Conservation (phyloP, 2,888 invertebrate genomes). For the Dryocosmus kuriphilus region DNA sequence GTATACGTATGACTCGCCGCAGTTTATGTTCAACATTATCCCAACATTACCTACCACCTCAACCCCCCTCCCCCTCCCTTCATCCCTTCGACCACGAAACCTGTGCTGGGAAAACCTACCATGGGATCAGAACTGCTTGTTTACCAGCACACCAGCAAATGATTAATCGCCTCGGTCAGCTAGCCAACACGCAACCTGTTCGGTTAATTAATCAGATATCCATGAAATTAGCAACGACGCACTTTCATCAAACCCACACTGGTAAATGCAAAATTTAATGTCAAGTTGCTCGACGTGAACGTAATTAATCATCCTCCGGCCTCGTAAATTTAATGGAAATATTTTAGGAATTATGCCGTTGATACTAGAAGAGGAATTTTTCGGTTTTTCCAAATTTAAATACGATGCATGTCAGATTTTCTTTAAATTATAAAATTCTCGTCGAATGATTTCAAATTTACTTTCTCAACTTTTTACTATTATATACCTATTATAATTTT, state of each 20-base stretch:
- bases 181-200: slow-evolving; percentile 49
- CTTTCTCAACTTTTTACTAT: too few species aligned
- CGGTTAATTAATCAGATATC: slow-evolving; percentile 77
- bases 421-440: too few species aligned
- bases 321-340: slow-evolving; percentile 46
- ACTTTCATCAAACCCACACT: slow-evolving; percentile 59
- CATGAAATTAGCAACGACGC: slow-evolving; percentile 66
- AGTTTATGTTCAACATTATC: slow-evolving; percentile 76
- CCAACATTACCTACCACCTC: slow-evolving; percentile 73
- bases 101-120: slow-evolving; percentile 63
- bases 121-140: slow-evolving; percentile 59
- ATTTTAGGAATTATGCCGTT: not conserved
- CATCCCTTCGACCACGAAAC: slow-evolving; percentile 48
- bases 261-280: slow-evolving; percentile 37
- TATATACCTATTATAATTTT: too few species aligned
- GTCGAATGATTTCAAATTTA: too few species aligned
- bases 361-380: not conserved
- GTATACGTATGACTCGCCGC: slow-evolving; percentile 64
- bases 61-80: slow-evolving; percentile 50
- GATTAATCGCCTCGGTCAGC: slow-evolving; percentile 67
- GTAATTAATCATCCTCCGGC: slow-evolving; percentile 35
- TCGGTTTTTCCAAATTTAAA: not conserved
- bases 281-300: slow-evolving; percentile 14
- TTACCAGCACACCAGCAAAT: slow-evolving; percentile 63
- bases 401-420: not conserved